phyloP scores from a whole-genome alignment of 2,797 vertebrate genomes.

The Rhodeus uyekii region DNA sequence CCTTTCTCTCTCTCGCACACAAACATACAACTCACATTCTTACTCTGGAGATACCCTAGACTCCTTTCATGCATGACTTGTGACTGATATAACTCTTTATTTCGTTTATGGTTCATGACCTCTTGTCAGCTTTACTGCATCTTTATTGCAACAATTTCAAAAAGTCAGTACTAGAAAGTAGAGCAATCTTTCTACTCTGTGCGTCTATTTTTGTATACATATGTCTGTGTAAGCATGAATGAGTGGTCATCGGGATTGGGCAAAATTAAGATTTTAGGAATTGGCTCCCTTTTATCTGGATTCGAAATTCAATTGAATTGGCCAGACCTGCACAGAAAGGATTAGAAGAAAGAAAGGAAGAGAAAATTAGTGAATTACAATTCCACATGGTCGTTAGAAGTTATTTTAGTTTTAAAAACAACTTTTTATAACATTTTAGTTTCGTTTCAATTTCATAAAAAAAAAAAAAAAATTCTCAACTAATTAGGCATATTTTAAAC shows the following conservation, averaged over 20 bases:
- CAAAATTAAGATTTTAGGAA: background rate
- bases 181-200: slow-evolving; percentile 18
- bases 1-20: background rate
- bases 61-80: slow-evolving; percentile 67
- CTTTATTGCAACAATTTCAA: slow-evolving; percentile 56
- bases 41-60: slow-evolving; percentile 44
- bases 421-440: too few relatives aligned
- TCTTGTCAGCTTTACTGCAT: slow-evolving; percentile 37
- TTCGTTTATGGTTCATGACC: slow-evolving; percentile 57
- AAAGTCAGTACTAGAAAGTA: slow-evolving; percentile 49
- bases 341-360: background rate
- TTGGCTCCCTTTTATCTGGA: background rate
- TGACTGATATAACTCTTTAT: slow-evolving; percentile 52
- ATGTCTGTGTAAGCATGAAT: background rate
- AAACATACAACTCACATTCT: slow-evolving; percentile 12
- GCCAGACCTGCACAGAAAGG: background rate
- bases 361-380: background rate
- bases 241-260: background rate
- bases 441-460: too few relatives aligned
- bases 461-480: too few relatives aligned
- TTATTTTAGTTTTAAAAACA: background rate
- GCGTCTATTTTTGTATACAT: slow-evolving; percentile 12
- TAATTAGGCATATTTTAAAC: background rate
- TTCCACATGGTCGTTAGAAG: background rate
- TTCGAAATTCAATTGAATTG: slow-evolving; percentile 9